These are phyloP conservation scores for Epiblema foenella DNA, from an alignment of 2,888 invertebrate genomes.

Conservation along the genomic window DNA sequence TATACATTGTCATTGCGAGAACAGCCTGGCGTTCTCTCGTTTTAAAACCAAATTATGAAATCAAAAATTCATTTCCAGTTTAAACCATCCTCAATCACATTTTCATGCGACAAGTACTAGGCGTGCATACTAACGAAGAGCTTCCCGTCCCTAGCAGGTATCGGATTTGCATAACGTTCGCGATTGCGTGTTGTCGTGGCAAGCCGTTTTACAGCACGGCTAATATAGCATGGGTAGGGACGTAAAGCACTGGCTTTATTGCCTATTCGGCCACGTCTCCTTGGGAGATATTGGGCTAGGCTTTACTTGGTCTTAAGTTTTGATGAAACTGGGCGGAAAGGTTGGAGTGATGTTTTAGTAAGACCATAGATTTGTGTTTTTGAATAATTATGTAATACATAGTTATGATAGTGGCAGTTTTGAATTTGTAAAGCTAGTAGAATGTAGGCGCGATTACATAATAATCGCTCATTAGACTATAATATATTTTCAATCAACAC, in stretches of 20 bases:
- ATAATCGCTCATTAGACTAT: too few species aligned
- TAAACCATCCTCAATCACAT: slow-evolving; percentile 13
- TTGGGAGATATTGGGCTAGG: slow-evolving; percentile 32
- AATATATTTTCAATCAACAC: too few species aligned
- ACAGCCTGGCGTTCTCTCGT: background rate
- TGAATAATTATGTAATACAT: too few species aligned
- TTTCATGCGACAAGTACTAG: slow-evolving; percentile 29
- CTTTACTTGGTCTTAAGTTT: slow-evolving; percentile 23
- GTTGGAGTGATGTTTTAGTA: background rate
- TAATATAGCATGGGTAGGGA: slow-evolving; percentile 32
- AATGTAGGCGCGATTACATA: too few species aligned
- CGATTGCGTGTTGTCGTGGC: slow-evolving; percentile 33
- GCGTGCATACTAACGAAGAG: slow-evolving; percentile 34
- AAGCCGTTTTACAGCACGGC: slow-evolving; percentile 35
- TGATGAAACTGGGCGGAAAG: slow-evolving; percentile 21
- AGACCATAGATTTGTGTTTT: background rate
- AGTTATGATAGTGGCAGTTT: too few species aligned
- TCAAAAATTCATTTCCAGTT: slow-evolving; percentile 30
- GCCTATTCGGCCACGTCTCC: slow-evolving; percentile 30
- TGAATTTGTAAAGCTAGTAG: too few species aligned
- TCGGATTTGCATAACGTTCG: slow-evolving; percentile 36
- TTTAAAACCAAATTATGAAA: slow-evolving; percentile 28
- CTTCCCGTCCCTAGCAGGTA: slow-evolving; percentile 20
- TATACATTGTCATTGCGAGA: slow-evolving; percentile 1
- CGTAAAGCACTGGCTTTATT: slow-evolving; percentile 38